Conservation (phyloP, 2,113 vertebrate species). For the Neotragus moschatus region DNA sequence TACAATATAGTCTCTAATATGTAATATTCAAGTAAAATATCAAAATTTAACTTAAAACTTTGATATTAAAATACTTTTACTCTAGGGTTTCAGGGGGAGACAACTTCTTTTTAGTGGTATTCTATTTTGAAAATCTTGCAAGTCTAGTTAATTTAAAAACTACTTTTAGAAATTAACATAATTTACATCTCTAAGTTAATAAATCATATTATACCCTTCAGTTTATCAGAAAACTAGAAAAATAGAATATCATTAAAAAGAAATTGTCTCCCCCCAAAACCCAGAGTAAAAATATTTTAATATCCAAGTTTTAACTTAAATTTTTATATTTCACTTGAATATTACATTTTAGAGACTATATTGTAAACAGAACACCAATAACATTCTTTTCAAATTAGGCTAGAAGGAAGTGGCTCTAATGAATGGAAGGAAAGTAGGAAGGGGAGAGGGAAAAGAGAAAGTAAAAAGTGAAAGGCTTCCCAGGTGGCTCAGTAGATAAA, state of each 20-base stretch:
- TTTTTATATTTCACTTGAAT: background rate
- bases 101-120: background rate
- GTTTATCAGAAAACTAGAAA: background rate
- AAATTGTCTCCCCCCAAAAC: background rate
- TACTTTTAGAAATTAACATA: background rate
- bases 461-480: background rate
- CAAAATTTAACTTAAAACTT: background rate
- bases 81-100: background rate
- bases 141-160: background rate
- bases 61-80: background rate
- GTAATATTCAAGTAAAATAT: background rate
- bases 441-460: background rate
- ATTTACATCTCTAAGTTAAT: background rate
- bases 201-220: background rate
- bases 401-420: background rate
- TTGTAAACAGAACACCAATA: background rate
- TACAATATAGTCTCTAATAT: background rate
- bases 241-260: background rate
- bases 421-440: background rate
- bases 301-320: background rate
- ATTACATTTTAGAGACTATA: background rate
- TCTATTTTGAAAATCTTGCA: background rate
- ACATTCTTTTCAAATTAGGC: background rate
- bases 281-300: background rate
- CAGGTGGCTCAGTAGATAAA: background rate